Conservation (phyloP, 2,113 vertebrate species). For the Microcebus murinus region DNA sequence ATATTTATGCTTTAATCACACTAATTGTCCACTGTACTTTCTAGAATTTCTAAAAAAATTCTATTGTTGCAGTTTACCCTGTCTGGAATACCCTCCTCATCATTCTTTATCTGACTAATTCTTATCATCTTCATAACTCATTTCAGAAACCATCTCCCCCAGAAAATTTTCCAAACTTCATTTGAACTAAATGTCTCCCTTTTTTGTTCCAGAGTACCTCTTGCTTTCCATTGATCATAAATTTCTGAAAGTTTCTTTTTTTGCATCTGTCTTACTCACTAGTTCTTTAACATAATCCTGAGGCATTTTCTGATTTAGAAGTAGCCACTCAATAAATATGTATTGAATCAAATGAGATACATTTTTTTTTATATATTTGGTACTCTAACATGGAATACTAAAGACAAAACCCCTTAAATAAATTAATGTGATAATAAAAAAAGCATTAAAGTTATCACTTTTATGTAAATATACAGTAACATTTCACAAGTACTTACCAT, state of each 20-base stretch:
- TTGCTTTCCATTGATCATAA: neutral
- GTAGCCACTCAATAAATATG: neutral
- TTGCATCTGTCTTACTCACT: neutral
- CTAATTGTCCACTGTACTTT: neutral
- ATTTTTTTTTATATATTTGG: neutral
- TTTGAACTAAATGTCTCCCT: neutral
- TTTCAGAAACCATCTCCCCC: neutral
- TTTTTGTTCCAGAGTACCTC: neutral
- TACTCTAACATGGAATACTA: neutral
- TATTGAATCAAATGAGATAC: neutral
- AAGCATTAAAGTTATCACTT: neutral
- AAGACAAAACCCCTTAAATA: neutral
- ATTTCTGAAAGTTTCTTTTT: neutral
- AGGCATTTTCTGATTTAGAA: neutral
- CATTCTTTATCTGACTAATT: slow-evolving; percentile 12
- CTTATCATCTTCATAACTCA: neutral
- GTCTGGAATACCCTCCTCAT: neutral
- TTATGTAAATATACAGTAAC: slow-evolving; percentile 2
- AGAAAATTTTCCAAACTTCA: neutral
- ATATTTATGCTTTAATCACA: neutral
- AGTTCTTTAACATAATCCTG: neutral
- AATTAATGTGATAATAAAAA: slow-evolving; percentile 14
- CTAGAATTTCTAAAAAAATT: neutral
- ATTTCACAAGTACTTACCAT: neutral
- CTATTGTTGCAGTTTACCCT: neutral